A percentile compares a stretch with the other conserved stretches of the same genome.
phyloP scores from a whole-genome alignment of 2,797 vertebrate species.

The Pantherophis alleghaniensis region DNA sequence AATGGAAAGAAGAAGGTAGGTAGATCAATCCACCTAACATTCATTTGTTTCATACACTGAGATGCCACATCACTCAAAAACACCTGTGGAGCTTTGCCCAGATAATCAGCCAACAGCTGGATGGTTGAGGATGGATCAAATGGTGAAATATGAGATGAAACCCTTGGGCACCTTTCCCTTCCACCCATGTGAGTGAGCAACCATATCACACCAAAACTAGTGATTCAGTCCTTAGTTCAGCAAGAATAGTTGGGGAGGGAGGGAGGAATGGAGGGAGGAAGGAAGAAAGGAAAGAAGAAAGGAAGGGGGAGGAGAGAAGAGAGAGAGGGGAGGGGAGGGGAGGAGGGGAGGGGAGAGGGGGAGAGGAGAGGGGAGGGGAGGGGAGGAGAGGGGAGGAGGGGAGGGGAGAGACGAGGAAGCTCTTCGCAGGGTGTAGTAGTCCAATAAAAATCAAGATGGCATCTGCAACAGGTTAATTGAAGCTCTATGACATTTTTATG shows the following conservation, averaged over 20 bases:
- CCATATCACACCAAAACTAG: not conserved
- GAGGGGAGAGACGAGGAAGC: no score
- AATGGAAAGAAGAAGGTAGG: not conserved
- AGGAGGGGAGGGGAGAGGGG: no score
- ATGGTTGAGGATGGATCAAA: not conserved
- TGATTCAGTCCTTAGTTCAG: not conserved
- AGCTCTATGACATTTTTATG: not conserved
- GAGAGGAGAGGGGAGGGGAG: accelerated
- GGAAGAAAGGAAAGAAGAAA: not conserved
- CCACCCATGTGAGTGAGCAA: not conserved
- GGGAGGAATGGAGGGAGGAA: not conserved
- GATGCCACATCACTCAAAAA: not conserved
- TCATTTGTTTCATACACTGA: not conserved
- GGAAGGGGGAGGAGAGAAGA: not conserved
- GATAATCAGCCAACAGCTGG: not conserved
- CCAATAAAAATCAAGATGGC: not conserved
- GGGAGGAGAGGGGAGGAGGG: no score
- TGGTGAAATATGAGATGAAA: not conserved
- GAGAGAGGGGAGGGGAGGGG: no score
- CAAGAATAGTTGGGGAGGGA: not conserved
- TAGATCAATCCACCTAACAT: not conserved
- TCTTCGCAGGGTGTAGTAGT: not conserved
- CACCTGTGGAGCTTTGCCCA: not conserved
- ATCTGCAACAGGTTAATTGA: not conserved
- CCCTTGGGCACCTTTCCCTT: not conserved